A percentile compares a stretch with the other conserved stretches of the same genome.
Evolutionary conservation across 2,113 vertebrate genomes (phyloP).

Genomic region (Aleadryas rufinucha): DNA sequence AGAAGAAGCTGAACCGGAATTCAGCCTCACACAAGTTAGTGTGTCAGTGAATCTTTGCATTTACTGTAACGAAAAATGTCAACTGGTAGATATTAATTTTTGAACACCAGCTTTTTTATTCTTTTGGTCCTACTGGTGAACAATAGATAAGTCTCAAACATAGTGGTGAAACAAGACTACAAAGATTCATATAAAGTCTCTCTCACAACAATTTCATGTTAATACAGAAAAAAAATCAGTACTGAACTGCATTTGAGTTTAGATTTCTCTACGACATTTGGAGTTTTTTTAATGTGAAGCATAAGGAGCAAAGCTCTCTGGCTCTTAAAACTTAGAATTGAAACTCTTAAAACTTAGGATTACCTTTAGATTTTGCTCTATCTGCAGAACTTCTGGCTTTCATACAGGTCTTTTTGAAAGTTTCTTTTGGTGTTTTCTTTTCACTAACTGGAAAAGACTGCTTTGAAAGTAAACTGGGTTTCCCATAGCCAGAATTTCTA

Average conservation of each 20-base stretch:
- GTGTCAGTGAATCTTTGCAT: background rate
- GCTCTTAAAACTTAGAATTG: background rate
- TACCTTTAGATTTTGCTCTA: slow-evolving; percentile 76
- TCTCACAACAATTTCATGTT: background rate
- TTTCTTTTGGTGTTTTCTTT: slow-evolving; percentile 67
- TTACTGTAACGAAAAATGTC: background rate
- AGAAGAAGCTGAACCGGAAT: background rate
- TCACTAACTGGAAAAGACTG: slow-evolving; percentile 50
- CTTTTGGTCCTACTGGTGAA: background rate
- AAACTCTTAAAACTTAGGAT: background rate
- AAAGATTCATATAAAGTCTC: background rate
- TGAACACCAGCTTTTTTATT: background rate
- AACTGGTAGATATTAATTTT: background rate
- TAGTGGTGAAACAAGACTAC: background rate
- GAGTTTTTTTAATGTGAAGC: background rate
- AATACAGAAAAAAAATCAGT: background rate
- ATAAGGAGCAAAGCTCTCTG: background rate
- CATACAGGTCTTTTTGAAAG: slow-evolving; percentile 24
- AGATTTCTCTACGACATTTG: background rate
- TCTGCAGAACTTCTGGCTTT: slow-evolving; percentile 57
- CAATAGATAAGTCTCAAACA: background rate
- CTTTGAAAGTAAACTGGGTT: slow-evolving; percentile 58
- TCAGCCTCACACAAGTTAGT: background rate
- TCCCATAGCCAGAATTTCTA: slow-evolving; percentile 76
- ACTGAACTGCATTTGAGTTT: background rate